Base-by-base conservation (phyloP, 1,140 invertebrate species). In the Drosophila fuyamai region DNA sequence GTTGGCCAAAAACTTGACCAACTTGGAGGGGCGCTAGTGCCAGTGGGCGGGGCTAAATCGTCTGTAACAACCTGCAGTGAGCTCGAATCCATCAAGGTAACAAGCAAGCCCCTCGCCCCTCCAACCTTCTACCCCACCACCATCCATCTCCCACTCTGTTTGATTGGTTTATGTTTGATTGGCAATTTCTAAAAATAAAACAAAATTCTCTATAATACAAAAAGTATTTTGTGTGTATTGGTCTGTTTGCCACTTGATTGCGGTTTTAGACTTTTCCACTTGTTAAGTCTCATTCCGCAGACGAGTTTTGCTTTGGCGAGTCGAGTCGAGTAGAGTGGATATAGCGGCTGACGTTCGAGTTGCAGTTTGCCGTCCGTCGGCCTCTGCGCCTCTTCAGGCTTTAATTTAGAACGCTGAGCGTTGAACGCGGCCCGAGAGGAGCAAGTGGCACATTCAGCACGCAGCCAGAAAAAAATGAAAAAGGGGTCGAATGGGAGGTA, bases 231-330 rank as follows among this genome's bases (percentile, higher is more conserved):
- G 41, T 70, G 9, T 56, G 38, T 76, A 80, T 76, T 75, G 71
- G 63, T 76, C 61, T 80, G 71, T 75, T 83, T 76, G 80, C 80
- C 80, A 83, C 80, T 83, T 76, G 80, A 83, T 83, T 82, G 80
- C 80, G 80, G 80, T 71, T 76, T 83, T 82, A 75, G 80, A 83
- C 80, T 82, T 82, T 83, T 82, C 80, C 80, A 82, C 80, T 83
- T 83, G 80, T 83, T 83, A 83, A 83, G 80, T 82, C 81, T 82
- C 79, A 82, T 82, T 82, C 72, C 58, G 79, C 75, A 82, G 80
- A 82, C 79, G 59, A 82, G 80, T 78, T 82, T 76, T 62, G 55
- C 58, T 59, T 76, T 53, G 57, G 41, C 75, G 44, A 36, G 48
- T 57, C 40, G 32, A 67, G 44, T 47, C 27, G 43, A 58, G 36